Percentiles rank a stretch among this genome's conserved stretches.
phyloP scores from a whole-genome alignment of 2,113 vertebrate genomes.

The Burhinus oedicnemus region DNA sequence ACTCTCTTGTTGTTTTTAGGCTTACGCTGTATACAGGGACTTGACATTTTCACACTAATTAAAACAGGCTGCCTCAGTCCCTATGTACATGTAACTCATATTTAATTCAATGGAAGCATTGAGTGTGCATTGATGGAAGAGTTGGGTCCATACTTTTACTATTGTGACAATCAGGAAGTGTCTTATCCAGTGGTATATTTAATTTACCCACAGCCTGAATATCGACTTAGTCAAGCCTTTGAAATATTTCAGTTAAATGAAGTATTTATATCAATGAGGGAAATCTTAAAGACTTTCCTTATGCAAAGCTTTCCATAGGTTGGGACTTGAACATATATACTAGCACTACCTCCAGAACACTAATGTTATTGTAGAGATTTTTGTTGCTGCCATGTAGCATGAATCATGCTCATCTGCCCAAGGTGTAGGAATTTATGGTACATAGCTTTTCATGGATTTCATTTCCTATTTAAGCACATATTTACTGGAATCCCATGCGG shows the following conservation, averaged over 20 bases:
- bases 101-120: slow-evolving; percentile 60
- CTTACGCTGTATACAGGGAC: slow-evolving; percentile 15
- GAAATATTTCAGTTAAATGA: neutral
- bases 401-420: neutral
- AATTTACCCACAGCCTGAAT: neutral
- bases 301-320: neutral
- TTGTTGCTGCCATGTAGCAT: neutral
- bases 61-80: slow-evolving; percentile 31
- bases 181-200: neutral
- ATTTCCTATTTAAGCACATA: neutral
- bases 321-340: neutral
- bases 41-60: slow-evolving; percentile 67
- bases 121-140: neutral
- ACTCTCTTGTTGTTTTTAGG: slow-evolving; percentile 13
- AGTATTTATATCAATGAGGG: neutral
- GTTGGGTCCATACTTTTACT: neutral
- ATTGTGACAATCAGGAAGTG: neutral
- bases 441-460: neutral
- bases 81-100: slow-evolving; percentile 58
- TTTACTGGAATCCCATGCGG: neutral
- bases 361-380: neutral
- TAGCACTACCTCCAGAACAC: neutral
- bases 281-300: neutral
- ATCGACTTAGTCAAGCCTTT: neutral
- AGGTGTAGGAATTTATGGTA: neutral